Conservation (phyloP, 1,140 invertebrate genomes). For the Paralvinella palmiformis region DNA sequence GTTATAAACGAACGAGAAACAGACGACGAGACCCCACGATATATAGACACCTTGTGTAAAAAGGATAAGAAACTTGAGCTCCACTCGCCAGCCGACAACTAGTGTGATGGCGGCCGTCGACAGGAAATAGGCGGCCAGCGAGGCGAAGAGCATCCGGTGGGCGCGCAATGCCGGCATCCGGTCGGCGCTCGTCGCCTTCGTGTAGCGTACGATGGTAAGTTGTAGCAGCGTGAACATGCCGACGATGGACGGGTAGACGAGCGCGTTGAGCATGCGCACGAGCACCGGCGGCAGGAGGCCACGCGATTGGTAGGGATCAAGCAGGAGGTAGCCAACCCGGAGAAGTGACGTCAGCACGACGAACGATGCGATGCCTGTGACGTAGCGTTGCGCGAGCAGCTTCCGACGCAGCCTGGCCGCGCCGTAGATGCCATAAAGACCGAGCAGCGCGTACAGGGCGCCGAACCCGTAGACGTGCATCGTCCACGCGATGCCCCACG, state of each 20-base stretch:
- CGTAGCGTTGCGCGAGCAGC: not conserved
- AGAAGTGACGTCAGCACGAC: not conserved
- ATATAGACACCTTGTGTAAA: conserved; percentile 12
- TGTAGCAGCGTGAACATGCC: conserved; percentile 4
- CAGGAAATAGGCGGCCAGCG: conserved; percentile 3
- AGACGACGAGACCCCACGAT: conserved; percentile 14
- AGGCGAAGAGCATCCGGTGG: no score
- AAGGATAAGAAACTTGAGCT: conserved; percentile 10
- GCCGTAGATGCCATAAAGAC: not conserved
- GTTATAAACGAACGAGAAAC: conserved; percentile 18
- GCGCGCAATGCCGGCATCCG: not conserved
- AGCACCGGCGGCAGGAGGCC: not conserved
- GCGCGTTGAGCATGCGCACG: not conserved
- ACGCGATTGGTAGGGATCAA: conserved; percentile 1
- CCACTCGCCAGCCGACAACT: no score
- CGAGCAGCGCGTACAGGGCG: not conserved
- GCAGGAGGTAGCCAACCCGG: not conserved
- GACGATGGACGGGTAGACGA: conserved; percentile 5
- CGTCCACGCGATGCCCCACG: conserved; percentile 1
- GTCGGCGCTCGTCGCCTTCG: not conserved
- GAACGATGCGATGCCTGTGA: not conserved
- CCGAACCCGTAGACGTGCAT: conserved; percentile 7
- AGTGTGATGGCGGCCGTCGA: no score
- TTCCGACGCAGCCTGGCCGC: not conserved
- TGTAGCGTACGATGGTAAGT: conserved; percentile 1